Percentiles rank a stretch among this genome's conserved stretches.
Evolutionary conservation across 2,888 invertebrate genomes (phyloP).

Genomic region (Agrypnus murinus): DNA sequence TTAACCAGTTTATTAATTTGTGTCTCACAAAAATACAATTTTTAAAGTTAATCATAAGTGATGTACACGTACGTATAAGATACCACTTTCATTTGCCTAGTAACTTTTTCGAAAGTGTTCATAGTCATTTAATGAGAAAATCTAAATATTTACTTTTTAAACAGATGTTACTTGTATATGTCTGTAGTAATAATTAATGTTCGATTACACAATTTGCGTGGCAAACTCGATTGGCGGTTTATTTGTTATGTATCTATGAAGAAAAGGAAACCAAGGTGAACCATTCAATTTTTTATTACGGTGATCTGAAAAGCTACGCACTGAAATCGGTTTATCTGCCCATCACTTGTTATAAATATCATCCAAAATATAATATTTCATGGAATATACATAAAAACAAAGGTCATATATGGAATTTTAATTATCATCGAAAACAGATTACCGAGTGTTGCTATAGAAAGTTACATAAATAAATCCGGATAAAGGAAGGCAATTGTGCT

Average conservation of each 20-base stretch:
- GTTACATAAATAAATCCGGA: neutral
- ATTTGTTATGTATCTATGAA: neutral
- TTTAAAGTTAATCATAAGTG: too few relatives aligned
- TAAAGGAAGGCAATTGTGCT: constrained; percentile 10
- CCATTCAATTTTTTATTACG: neutral
- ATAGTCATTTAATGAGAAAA: too few relatives aligned
- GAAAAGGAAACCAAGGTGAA: neutral
- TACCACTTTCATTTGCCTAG: too few relatives aligned
- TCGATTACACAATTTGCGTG: neutral
- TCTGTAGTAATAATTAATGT: neutral
- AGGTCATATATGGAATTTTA: neutral
- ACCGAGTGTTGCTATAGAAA: constrained; percentile 15
- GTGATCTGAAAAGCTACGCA: neutral
- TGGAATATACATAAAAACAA: neutral
- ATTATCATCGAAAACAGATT: neutral
- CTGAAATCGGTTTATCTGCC: neutral
- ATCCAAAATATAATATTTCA: too few relatives aligned
- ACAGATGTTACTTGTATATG: neutral
- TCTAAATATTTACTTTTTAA: too few relatives aligned
- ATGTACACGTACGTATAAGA: too few relatives aligned
- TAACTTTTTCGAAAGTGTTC: too few relatives aligned
- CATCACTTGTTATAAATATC: neutral
- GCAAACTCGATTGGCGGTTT: neutral
- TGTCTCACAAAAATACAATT: too few relatives aligned
- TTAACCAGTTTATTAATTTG: too few relatives aligned